Conservation (phyloP, 2,797 vertebrate genomes). For the Squalus acanthias region DNA sequence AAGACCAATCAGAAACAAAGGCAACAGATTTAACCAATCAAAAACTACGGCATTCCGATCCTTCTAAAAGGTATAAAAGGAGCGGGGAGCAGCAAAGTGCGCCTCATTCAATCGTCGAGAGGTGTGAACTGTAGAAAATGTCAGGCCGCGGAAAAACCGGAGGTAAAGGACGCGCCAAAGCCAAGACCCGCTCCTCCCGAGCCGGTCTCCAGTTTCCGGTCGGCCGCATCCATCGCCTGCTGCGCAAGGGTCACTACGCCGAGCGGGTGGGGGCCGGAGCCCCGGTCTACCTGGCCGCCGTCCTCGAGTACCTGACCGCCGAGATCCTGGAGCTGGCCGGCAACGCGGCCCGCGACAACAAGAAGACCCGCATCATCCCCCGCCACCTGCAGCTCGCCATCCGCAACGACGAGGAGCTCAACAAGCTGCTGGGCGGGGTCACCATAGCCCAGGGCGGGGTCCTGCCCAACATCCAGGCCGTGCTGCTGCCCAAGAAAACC, state of each 20-base stretch:
- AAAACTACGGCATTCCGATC: neutral
- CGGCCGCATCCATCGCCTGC: neutral
- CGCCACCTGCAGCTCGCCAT: neutral
- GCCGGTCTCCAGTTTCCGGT: neutral
- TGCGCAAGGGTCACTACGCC: neutral
- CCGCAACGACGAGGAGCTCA: conserved; percentile 6
- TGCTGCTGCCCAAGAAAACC: conserved; percentile 16
- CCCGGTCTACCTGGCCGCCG: neutral
- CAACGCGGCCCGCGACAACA: conserved; percentile 1
- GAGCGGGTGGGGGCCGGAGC: neutral
- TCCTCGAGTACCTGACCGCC: neutral
- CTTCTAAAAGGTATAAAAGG: neutral
- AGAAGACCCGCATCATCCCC: conserved; percentile 1
- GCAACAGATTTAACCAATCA: neutral
- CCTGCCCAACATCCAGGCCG: conserved; percentile 15
- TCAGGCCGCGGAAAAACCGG: neutral
- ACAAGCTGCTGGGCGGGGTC: neutral
- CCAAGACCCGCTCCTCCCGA: neutral
- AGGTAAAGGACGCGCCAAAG: neutral
- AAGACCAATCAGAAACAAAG: neutral
- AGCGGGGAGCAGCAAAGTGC: no score
- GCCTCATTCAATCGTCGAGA: no score
- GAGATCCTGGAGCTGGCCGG: neutral
- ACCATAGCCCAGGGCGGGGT: neutral
- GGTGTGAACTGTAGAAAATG: neutral